These are phyloP conservation scores for Phortica variegata DNA, from an alignment of 1,140 invertebrate species.

Conservation along the genomic window DNA sequence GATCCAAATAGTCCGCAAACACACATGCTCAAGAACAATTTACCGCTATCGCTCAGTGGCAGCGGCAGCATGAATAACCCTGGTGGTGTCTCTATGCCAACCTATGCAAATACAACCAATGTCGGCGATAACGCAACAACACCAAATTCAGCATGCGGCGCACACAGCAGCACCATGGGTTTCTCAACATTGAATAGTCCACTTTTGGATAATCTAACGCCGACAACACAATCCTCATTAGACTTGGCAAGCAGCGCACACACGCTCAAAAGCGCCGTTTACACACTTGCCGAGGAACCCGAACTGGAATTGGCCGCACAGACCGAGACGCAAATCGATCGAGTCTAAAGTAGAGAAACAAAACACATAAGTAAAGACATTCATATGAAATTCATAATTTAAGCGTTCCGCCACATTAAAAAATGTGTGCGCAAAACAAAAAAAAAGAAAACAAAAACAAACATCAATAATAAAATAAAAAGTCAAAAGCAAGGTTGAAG, in stretches of 20 bases:
- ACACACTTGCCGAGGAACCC: slow-evolving; percentile 67
- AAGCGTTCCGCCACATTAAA: background rate
- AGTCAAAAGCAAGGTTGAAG: slow-evolving; percentile 11
- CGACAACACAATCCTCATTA: slow-evolving; percentile 40
- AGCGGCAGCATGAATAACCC: too few relatives aligned
- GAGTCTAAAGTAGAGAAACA: slow-evolving; percentile 24
- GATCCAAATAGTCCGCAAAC: slow-evolving; percentile 44
- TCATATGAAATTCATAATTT: slow-evolving; percentile 5
- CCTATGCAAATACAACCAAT: background rate
- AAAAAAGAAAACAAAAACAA: background rate
- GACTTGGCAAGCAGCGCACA: slow-evolving; percentile 10
- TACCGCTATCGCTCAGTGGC: slow-evolving; percentile 4
- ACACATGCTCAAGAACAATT: slow-evolving; percentile 13
- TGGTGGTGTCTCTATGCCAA: slow-evolving; percentile 23
- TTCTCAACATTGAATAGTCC: slow-evolving; percentile 32
- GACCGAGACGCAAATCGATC: slow-evolving; percentile 47
- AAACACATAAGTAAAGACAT: background rate
- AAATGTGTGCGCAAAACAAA: background rate
- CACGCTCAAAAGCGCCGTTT: slow-evolving; percentile 60
- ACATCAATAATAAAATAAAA: background rate
- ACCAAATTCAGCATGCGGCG: slow-evolving; percentile 10
- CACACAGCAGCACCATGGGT: slow-evolving; percentile 8
- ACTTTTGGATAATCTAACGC: slow-evolving; percentile 35
- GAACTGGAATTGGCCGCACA: slow-evolving; percentile 62
- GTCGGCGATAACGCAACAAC: background rate